Conservation (phyloP, 92 coral and sea anemone species). For the Palythoa grandis region DNA sequence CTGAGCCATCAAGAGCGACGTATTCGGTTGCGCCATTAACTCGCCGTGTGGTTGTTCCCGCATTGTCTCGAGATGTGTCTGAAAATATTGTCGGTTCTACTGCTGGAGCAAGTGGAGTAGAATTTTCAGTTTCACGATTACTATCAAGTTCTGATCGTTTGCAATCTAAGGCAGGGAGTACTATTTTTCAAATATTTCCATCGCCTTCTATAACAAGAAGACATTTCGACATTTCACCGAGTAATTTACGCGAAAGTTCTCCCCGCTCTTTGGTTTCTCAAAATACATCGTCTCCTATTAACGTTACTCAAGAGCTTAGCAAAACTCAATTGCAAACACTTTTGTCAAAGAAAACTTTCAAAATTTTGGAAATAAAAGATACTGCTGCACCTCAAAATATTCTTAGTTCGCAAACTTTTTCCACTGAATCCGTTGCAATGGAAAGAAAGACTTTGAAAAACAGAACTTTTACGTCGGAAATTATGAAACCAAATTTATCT, state of each 20-base stretch:
- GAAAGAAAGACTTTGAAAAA: background rate
- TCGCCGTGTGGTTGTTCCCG: background rate
- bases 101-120: background rate
- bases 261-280: background rate
- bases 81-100: background rate
- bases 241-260: background rate
- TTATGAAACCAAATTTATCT: background rate
- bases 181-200: background rate
- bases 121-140: background rate
- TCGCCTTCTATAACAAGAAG: constrained; percentile 2
- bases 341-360: background rate
- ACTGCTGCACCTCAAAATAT: background rate
- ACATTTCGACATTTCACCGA: background rate
- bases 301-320: background rate
- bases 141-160: background rate
- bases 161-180: background rate
- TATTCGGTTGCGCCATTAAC: background rate
- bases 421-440: background rate
- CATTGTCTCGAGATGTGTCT: background rate
- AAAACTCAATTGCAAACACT: background rate
- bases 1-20: background rate
- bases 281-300: background rate
- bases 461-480: background rate
- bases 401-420: background rate
- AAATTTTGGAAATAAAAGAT: background rate